Conservation (phyloP, 2,797 vertebrate genomes). For the Propithecus perrieri region DNA sequence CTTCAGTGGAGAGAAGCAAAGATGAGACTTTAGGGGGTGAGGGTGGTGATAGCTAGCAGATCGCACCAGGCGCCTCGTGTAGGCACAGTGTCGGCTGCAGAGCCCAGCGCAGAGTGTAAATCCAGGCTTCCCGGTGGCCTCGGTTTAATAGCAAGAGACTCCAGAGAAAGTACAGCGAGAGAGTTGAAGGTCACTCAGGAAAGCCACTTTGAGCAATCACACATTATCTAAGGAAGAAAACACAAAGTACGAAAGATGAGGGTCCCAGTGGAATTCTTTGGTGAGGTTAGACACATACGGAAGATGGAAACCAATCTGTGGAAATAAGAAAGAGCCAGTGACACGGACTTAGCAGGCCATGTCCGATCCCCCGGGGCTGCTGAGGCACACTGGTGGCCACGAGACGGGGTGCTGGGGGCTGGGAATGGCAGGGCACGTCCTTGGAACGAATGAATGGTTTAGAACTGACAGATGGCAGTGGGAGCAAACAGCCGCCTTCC, state of each 20-base stretch:
- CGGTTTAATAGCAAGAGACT: background rate
- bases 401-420: too few species aligned
- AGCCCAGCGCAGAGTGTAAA: background rate
- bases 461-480: background rate
- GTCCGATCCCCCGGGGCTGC: too few species aligned
- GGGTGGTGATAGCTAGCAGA: background rate
- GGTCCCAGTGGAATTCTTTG: background rate
- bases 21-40: too few species aligned
- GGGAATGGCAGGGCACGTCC: fast-evolving
- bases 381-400: background rate
- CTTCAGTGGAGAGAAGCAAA: background rate
- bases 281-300: background rate
- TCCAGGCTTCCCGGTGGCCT: background rate
- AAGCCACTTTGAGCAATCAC: background rate
- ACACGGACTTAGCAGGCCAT: background rate
- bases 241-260: background rate
- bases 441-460: background rate
- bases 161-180: background rate
- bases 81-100: background rate
- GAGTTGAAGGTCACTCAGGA: background rate
- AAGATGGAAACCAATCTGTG: background rate
- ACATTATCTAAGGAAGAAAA: background rate
- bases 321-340: background rate
- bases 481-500: background rate
- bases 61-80: background rate